phyloP scores from a whole-genome alignment of 2,888 invertebrate species.

The Oxytorus armatus region DNA sequence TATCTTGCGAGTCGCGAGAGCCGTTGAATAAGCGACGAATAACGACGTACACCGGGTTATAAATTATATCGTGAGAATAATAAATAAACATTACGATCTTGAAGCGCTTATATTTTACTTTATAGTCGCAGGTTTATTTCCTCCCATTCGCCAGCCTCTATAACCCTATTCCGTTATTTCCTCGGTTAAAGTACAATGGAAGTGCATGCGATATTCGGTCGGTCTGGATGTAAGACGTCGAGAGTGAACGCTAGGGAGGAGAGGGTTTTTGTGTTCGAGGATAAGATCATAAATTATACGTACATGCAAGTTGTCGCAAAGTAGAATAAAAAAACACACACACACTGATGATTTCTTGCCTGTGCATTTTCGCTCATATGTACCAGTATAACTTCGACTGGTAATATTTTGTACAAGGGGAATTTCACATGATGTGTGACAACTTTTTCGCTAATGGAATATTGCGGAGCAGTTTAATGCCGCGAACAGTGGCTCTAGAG shows the following conservation, averaged over 20 bases:
- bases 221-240: conserved; percentile 6
- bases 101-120: conserved; percentile 20
- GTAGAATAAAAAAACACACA: conserved; percentile 17
- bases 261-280: conserved; percentile 68
- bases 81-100: conserved; percentile 8
- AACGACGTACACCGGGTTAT: neutral
- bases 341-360: conserved; percentile 11
- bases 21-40: neutral
- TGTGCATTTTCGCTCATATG: too few relatives aligned
- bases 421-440: too few relatives aligned
- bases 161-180: conserved; percentile 44
- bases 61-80: conserved; percentile 15
- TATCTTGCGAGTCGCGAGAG: neutral
- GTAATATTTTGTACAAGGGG: too few relatives aligned
- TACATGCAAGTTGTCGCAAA: conserved; percentile 58
- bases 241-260: neutral
- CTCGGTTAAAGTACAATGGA: conserved; percentile 52
- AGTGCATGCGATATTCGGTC: conserved; percentile 56
- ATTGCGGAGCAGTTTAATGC: too few relatives aligned
- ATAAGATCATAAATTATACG: conserved; percentile 72
- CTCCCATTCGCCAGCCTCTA: conserved; percentile 1
- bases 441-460: too few relatives aligned
- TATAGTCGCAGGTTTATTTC: conserved; percentile 3
- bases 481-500: too few relatives aligned
- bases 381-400: too few relatives aligned